Evolutionary conservation across 2,888 invertebrate genomes (phyloP).

Genomic region (Trissoscelio sp.): DNA sequence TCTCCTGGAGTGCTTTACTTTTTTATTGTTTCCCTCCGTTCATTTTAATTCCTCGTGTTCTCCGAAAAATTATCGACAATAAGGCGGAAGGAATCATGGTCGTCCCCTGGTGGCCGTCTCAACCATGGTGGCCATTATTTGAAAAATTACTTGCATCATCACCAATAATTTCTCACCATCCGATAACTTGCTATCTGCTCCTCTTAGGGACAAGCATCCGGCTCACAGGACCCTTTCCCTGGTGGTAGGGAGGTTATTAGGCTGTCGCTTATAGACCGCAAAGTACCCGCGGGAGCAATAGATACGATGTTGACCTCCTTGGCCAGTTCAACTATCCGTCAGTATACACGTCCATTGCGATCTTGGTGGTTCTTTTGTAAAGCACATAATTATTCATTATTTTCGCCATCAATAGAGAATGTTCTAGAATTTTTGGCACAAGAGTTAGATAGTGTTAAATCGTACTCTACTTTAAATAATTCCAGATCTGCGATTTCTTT

Average conservation of each 20-base stretch:
- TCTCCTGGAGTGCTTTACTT: slow-evolving; percentile 31
- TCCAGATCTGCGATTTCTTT: slow-evolving; percentile 53
- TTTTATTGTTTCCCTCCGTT: not conserved
- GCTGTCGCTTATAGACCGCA: slow-evolving; percentile 63
- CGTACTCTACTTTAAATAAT: slow-evolving; percentile 23
- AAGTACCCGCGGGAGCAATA: slow-evolving; percentile 42
- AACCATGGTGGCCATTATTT: slow-evolving; percentile 9
- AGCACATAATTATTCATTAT: not conserved
- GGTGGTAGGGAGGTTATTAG: slow-evolving; percentile 73
- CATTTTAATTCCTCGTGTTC: slow-evolving; percentile 53
- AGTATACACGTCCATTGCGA: not conserved
- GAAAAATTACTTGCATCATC: not conserved
- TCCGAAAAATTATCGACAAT: slow-evolving; percentile 74
- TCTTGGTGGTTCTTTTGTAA: not conserved
- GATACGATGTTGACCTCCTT: not conserved
- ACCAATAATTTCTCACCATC: slow-evolving; percentile 68
- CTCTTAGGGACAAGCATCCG: slow-evolving; percentile 72
- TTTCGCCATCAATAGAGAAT: not conserved
- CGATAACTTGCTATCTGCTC: slow-evolving; percentile 67
- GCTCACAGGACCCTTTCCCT: slow-evolving; percentile 71
- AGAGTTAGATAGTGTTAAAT: slow-evolving; percentile 15
- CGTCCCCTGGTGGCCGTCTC: slow-evolving; percentile 72
- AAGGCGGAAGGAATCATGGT: slow-evolving; percentile 74
- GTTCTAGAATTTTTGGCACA: slow-evolving; percentile 38
- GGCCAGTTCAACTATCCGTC: not conserved